Conservation (phyloP, 1,140 invertebrate genomes). For the Hirudo medicinalis region DNA sequence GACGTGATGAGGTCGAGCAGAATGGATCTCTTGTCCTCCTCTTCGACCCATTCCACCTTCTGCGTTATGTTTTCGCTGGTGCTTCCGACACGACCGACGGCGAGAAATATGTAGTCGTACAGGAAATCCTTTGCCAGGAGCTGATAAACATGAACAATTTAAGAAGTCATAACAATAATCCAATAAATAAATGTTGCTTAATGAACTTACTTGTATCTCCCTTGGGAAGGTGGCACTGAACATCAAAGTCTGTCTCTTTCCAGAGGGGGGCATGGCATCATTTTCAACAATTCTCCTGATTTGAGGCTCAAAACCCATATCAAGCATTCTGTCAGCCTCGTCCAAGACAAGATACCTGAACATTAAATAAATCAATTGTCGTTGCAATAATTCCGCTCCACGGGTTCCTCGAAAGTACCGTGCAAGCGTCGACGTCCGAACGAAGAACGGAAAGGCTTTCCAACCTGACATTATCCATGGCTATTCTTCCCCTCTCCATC, state of each 20-base stretch:
- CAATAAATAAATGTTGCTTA: constrained; percentile 36
- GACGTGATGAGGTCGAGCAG: constrained; percentile 14
- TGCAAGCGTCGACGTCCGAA: background rate
- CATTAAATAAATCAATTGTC: background rate
- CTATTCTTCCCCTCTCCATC: constrained; percentile 75
- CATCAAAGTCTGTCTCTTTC: constrained; percentile 92
- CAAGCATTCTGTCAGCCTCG: constrained; percentile 74
- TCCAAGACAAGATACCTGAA: constrained; percentile 44
- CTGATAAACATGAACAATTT: background rate
- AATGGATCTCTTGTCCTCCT: constrained; percentile 61
- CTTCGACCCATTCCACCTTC: constrained; percentile 94
- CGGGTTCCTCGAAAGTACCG: background rate
- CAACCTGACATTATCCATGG: constrained; percentile 72
- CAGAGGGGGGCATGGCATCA: constrained; percentile 80
- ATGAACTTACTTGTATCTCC: constrained; percentile 65
- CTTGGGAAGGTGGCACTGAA: constrained; percentile 99
- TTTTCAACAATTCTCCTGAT: constrained; percentile 91
- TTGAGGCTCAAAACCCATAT: constrained; percentile 99
- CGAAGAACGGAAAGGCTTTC: background rate
- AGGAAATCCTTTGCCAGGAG: constrained; percentile 75
- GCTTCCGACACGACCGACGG: constrained; percentile 93
- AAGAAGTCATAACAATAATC: background rate
- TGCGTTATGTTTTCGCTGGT: constrained; percentile 99
- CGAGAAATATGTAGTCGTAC: constrained; percentile 95
- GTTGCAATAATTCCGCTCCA: background rate